Evolutionary conservation across 2,888 invertebrate genomes (phyloP), one percentile per base, ranked within the genome.

Genomic region (Pandemis corylana): DNA sequence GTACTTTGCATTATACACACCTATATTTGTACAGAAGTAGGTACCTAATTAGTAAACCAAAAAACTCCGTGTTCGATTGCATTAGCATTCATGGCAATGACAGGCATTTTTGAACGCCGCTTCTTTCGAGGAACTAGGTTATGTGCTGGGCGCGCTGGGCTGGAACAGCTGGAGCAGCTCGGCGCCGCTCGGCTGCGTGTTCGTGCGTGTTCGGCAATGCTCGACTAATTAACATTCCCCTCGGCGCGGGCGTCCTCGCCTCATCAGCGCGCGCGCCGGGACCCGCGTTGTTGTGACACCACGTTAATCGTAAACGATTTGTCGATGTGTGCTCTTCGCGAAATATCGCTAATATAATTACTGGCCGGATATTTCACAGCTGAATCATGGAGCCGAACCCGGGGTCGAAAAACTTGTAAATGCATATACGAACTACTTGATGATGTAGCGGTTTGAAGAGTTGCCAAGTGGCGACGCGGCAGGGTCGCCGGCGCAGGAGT

Each of bases 161-260:
- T 59, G 59, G 63, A 63, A 42, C 63, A 41, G 63, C 63, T 28
- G 59, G 42, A 41, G 49, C 71, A 62, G 61, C 20, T n/a, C 44
- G 41, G 36, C 46, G 12, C 46, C 67, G 63, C 63, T 56, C 62
- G 62, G 66, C 42, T 66, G 65, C 65, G 68, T 28, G 42, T 20
- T 61, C 68, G 56, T 15, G 44, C 68, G 12, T 44, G 44, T 36
- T 53, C 68, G 46, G 56, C 13, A 44, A 61, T 59, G 59, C 87
- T 88, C 87, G 83, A 82, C 87, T 90, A 88, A 90, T 90, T 90
- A 90, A 90, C 85, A 91, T 90, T 89, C 89, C 86, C 88, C 85
- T 83, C 85, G 82, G 84, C 84, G 56, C 76, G 78, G 81, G 77
- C 81, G 76, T 82, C 80, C 84, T 83, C 85, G 82, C 85, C 84